These are phyloP conservation scores for Muscidifurax raptorellus DNA, from an alignment of 1,140 invertebrate species.

Conservation along the genomic window DNA sequence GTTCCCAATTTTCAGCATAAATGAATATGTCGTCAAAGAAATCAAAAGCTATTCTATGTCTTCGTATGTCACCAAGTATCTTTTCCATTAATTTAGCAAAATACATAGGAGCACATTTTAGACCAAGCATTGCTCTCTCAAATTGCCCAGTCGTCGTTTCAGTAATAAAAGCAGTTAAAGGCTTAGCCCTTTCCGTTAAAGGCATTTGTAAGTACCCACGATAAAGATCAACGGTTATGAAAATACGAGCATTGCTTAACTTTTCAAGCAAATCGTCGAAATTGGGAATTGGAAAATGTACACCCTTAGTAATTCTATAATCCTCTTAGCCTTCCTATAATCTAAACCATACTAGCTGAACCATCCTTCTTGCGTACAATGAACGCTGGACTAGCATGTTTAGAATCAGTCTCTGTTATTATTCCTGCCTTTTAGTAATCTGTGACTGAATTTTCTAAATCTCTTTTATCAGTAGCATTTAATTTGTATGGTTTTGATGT, in stretches of 20 bases:
- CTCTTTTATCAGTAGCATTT: not conserved
- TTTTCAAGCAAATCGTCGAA: constrained; percentile 44
- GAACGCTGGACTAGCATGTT: constrained; percentile 59
- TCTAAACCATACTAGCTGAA: constrained; percentile 57
- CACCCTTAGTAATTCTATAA: not conserved
- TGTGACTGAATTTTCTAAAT: not conserved
- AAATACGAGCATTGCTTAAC: constrained; percentile 13
- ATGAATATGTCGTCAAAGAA: constrained; percentile 52
- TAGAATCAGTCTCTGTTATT: constrained; percentile 51
- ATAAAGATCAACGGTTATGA: constrained; percentile 43
- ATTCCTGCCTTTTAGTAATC: constrained; percentile 45
- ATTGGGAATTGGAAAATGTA: constrained; percentile 39
- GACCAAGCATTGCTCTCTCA: constrained; percentile 43
- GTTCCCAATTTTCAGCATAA: constrained; percentile 16
- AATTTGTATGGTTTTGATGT: not conserved
- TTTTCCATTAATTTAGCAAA: constrained; percentile 51
- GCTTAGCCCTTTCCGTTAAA: constrained; percentile 29
- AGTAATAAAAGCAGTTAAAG: constrained; percentile 50
- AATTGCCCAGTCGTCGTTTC: constrained; percentile 48
- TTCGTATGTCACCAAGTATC: not conserved
- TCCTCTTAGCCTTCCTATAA: constrained; percentile 55
- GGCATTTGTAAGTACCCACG: constrained; percentile 48
- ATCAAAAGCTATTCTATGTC: constrained; percentile 27
- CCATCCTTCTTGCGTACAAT: constrained; percentile 60
- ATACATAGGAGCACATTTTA: constrained; percentile 43